Evolutionary conservation across 2,797 vertebrate species (phyloP), one percentile per base, ranked within the genome.

Genomic region (Chloroceryle inda): DNA sequence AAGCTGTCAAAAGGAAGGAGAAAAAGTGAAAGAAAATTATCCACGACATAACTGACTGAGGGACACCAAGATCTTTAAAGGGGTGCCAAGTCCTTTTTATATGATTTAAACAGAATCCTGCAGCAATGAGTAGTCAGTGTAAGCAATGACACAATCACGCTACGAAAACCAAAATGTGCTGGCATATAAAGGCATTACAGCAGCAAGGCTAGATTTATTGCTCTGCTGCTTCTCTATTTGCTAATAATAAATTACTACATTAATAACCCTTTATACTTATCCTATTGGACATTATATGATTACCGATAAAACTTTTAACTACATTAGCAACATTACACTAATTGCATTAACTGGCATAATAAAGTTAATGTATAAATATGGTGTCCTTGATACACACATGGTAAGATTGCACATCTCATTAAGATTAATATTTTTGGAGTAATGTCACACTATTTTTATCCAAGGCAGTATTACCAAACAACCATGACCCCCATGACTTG

Each of bases 291-390:
- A 88, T 79, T 56, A 78, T 64, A 87, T 72, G 82, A 53, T 93
- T 67, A 89, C 91, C 52, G 76, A 93, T 96, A 97, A 96, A 96
- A 92, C 77, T 93, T 77, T 83, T 92, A 85, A 96, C 69, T 93
- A 55, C 92, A 89, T 96, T 97, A 94, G 88, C 75, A 93, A 74
- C 63, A 91, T 69, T 72, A 92, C 73, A 74, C 91, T 96, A 95
- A 97, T 89, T 95, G 84, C 94, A 88, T 93, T 94, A 95, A 96
- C 80, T 93, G 35, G 66, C 80, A 33, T 52, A 91, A 84, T 95
- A 88, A 93, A 94, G 50, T 91, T 94, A 94, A 73, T 2, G 0
- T 74, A 82, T 91, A 95, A 96, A 93, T 91, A 94, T 9, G 1
- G 62, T 96, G 95, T 95, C 94, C 87, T 97, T 94, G 92, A 81